Conservation (phyloP, 2,797 vertebrate species). For the Glyptemys insculpta region DNA sequence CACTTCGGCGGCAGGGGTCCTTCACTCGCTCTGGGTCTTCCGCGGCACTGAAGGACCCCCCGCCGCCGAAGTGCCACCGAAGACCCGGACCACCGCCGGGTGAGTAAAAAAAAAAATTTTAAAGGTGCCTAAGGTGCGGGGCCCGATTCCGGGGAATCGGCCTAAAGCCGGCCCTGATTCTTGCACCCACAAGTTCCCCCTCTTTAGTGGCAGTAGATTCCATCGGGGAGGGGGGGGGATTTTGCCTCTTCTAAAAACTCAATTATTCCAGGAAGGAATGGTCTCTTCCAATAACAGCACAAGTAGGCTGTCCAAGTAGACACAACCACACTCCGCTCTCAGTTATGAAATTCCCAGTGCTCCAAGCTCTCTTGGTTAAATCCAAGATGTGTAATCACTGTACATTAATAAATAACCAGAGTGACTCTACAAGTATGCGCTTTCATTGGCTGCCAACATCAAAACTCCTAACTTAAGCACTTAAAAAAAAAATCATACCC, state of each 20-base stretch:
- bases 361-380: neutral
- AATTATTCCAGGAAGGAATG: neutral
- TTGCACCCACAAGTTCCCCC: neutral
- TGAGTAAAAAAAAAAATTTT: too few relatives aligned
- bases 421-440: neutral
- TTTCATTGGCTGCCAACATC: neutral
- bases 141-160: too few relatives aligned
- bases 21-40: too few relatives aligned
- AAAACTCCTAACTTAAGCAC: neutral
- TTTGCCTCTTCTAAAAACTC: neutral
- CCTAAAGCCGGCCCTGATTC: neutral
- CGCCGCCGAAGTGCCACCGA: too few relatives aligned
- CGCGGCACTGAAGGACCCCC: too few relatives aligned
- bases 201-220: neutral
- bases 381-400: neutral
- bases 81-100: too few relatives aligned
- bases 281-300: neutral
- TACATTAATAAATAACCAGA: neutral
- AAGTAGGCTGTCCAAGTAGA: neutral
- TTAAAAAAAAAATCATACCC: neutral
- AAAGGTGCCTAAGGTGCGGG: too few relatives aligned
- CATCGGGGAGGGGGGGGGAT: neutral
- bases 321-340: neutral
- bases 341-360: neutral
- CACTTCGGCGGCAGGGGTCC: too few relatives aligned